Percentiles rank a stretch among this genome's conserved stretches.
Evolutionary conservation across 1,140 invertebrate genomes (phyloP).

Genomic region (Belonocnema kinseyi): DNA sequence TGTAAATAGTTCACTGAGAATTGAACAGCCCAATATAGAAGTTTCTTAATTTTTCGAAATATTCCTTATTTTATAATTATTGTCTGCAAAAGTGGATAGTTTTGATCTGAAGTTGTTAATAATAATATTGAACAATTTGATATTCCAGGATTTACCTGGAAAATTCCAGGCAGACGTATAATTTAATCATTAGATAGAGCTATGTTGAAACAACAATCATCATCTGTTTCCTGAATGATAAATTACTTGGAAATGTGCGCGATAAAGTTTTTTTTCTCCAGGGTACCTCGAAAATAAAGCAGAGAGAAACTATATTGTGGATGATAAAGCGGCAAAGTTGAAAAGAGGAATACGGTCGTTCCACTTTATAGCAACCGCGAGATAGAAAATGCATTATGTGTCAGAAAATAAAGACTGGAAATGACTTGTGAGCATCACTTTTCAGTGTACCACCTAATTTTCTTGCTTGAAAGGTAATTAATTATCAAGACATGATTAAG

Average conservation of each 20-base stretch:
- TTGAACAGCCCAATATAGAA: too few species aligned
- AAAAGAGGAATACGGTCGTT: slow-evolving; percentile 29
- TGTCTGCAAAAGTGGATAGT: too few species aligned
- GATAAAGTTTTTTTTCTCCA: slow-evolving; percentile 51
- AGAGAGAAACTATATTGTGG: slow-evolving; percentile 12
- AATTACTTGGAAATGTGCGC: slow-evolving; percentile 51
- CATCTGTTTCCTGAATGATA: slow-evolving; percentile 53
- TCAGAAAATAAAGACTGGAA: slow-evolving; percentile 18
- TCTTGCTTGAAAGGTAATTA: slow-evolving; percentile 11
- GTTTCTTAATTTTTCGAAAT: too few species aligned
- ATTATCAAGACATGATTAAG: neutral
- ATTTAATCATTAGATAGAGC: neutral
- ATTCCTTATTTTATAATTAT: too few species aligned
- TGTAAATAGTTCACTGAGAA: too few species aligned
- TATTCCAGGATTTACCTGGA: too few species aligned
- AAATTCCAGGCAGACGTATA: too few species aligned
- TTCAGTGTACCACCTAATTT: slow-evolving; percentile 14
- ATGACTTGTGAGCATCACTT: slow-evolving; percentile 21
- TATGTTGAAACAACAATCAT: slow-evolving; percentile 46
- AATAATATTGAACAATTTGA: too few species aligned
- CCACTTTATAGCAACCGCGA: slow-evolving; percentile 7
- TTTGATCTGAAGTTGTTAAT: too few species aligned
- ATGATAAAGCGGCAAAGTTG: slow-evolving; percentile 22
- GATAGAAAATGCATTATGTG: slow-evolving; percentile 31
- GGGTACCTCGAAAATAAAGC: slow-evolving; percentile 48